Base-by-base conservation (phyloP, 2,797 vertebrate genomes). In the Graptemys geographica region DNA sequence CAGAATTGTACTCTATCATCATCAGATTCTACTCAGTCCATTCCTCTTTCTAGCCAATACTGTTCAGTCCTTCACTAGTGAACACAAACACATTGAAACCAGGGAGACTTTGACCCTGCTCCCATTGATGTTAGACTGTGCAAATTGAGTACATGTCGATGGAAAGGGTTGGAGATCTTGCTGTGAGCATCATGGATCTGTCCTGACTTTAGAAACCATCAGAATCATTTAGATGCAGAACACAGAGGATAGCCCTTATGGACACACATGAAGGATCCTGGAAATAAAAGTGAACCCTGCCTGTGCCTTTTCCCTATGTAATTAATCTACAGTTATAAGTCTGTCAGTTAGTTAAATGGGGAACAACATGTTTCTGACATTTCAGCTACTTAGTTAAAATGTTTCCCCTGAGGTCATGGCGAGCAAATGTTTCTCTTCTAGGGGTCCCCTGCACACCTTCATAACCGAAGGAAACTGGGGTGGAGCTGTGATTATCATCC, bases 251-350 rank as follows among this genome's bases (percentile, higher is more conserved):
- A 0, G 65, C 33, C 28, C 53, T 55, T 56, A 53, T 65, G 72
- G 72, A 81, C 5, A 0, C 49, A 23, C 11, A 79, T 28, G 56
- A 31, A 79, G 44, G 53, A 51, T 86, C n/a, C 16, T 72, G 79
- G 55, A 84, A 62, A 84, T 44, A 8, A 25, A 41, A 59, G 55
- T 4, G 0, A 47, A 27, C 57, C 0, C 11, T 44, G 21, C 80
- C 33, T 31, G 28, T 2, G 0, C 84, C 78, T 49, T 83, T 72
- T 41, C 83, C 81, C 47, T 5, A 1, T 0, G 2, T 79, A 83
- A 88, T 93, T 88, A 88, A 84, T 95, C 92, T 78, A 18, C 62
- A 37, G 92, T 82, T 91, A 72, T 82, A 84, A 84, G 90, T 31
- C 86, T 91, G 84, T 86, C 90, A 83, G 0, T 91, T 81, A 56